phyloP scores from a whole-genome alignment of 1,140 invertebrate species.

The Helicoverpa zea region DNA sequence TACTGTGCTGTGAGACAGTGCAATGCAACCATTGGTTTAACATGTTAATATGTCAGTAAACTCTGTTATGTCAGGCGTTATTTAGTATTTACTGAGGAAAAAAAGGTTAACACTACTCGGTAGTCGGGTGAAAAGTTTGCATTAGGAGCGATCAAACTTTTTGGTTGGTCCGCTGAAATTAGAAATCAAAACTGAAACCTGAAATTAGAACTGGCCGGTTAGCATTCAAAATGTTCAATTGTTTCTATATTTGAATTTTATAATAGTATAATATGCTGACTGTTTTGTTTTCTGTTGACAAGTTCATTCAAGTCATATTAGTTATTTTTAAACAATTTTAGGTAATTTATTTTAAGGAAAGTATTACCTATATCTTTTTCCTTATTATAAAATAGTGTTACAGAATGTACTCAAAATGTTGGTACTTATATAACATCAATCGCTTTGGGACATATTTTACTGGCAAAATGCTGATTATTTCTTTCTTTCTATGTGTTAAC shows the following conservation, averaged over 20 bases:
- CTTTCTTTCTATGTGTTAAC: too few species aligned
- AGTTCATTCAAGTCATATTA: not conserved
- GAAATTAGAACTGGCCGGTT: not conserved
- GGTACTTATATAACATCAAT: too few species aligned
- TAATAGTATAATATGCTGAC: too few species aligned
- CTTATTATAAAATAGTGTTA: too few species aligned
- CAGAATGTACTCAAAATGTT: too few species aligned
- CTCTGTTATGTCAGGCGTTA: slow-evolving; percentile 44
- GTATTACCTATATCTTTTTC: not conserved
- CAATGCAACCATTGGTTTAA: slow-evolving; percentile 35
- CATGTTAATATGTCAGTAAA: slow-evolving; percentile 50
- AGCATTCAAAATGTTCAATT: not conserved
- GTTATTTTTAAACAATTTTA: too few species aligned
- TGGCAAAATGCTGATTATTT: too few species aligned
- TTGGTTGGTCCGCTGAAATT: too few species aligned
- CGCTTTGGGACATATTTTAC: too few species aligned
- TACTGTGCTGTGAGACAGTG: slow-evolving; percentile 34
- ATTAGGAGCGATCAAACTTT: not conserved
- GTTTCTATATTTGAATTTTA: not conserved
- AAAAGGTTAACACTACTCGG: not conserved
- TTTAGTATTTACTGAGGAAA: slow-evolving; percentile 30
- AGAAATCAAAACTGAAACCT: too few species aligned
- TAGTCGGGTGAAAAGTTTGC: not conserved
- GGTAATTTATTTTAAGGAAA: not conserved
- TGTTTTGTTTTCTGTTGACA: not conserved